These are phyloP conservation scores for Hippocampus comes DNA, from an alignment of 2,113 vertebrate species.

Conservation along the genomic window DNA sequence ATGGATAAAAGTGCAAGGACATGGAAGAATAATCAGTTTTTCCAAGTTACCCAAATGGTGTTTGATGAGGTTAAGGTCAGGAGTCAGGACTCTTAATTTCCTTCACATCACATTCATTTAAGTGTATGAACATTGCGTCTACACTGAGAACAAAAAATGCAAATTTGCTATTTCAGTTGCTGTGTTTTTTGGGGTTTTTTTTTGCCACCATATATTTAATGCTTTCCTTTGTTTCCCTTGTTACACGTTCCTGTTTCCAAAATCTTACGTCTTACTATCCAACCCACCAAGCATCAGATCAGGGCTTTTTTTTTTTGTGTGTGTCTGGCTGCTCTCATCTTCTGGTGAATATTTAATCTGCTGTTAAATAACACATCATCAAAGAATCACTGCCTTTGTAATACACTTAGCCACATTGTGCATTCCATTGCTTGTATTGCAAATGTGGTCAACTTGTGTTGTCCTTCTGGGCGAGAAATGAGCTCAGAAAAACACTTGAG, in stretches of 20 bases:
- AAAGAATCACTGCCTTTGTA: conserved; percentile 36
- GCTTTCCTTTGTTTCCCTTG: neutral
- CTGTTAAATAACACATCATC: conserved; percentile 52
- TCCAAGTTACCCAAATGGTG: neutral
- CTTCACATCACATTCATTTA: neutral
- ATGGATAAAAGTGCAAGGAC: neutral
- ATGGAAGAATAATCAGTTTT: neutral
- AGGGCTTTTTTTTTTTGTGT: conserved; percentile 1
- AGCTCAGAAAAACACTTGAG: neutral
- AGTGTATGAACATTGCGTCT: no score
- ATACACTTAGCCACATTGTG: conserved; percentile 14
- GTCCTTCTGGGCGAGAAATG: conserved; percentile 7
- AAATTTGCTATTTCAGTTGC: no score
- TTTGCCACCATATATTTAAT: no score
- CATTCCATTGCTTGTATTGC: conserved; percentile 11
- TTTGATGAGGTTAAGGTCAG: neutral
- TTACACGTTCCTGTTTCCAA: neutral
- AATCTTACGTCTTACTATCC: neutral
- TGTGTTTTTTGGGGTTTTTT: neutral
- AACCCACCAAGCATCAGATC: conserved; percentile 16
- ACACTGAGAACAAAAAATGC: no score
- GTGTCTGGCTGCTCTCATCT: conserved; percentile 34
- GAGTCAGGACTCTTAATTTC: neutral
- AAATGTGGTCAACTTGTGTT: conserved; percentile 20
- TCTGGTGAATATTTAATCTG: conserved; percentile 53